Evolutionary conservation across 2,888 invertebrate genomes (phyloP).

Genomic region (Drosophila pullipes): DNA sequence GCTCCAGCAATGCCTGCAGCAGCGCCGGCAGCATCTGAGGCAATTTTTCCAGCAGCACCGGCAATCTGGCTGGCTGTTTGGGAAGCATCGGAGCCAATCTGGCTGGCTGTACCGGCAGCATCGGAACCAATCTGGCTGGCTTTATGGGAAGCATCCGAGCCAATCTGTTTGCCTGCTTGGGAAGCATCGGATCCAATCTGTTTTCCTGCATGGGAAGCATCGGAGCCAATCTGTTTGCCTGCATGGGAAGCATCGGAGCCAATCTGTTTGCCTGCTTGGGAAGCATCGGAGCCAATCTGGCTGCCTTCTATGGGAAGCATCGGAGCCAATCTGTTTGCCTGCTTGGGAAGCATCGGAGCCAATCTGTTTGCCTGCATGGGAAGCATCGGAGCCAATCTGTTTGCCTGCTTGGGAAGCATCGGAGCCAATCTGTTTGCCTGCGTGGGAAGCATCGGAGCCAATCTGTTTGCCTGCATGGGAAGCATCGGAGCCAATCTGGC

Average conservation of each 20-base stretch:
- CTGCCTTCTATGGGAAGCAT: conserved; percentile 4
- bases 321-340: not conserved
- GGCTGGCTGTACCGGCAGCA: not conserved
- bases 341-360: conserved; percentile 5
- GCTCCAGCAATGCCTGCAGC: conserved; percentile 10
- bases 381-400: not conserved
- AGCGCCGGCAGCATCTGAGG: conserved; percentile 6
- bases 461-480: accelerated
- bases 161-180: not conserved
- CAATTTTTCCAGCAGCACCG: conserved; percentile 6
- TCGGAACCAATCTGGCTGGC: not conserved
- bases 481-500: too few species aligned
- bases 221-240: not conserved
- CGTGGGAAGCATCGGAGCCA: not conserved
- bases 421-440: not conserved
- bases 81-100: not conserved
- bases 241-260: not conserved
- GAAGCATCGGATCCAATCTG: accelerated
- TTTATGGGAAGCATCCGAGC: not conserved
- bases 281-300: not conserved
- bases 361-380: not conserved
- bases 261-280: not conserved
- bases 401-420: conserved; percentile 8
- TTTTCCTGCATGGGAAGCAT: not conserved
- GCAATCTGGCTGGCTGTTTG: not conserved